Evolutionary conservation across 2,888 invertebrate species (phyloP), one percentile per base, ranked within the genome.

Genomic region (Tipula confusa): DNA sequence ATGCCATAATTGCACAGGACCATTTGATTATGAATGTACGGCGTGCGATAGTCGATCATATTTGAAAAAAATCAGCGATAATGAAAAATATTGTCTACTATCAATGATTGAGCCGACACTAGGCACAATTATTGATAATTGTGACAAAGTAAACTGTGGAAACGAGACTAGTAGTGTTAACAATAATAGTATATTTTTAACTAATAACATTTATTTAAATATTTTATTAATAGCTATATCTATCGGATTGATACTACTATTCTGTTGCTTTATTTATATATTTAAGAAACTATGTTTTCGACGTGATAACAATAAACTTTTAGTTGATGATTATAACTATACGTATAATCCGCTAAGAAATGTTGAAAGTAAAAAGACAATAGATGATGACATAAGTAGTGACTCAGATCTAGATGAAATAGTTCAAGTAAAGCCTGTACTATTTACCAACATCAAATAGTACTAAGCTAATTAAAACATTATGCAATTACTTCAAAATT

Each of bases 1-100:
- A 24, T 89, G 89, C 6, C 85, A 87, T n/a, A 86, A 86, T 33
- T 89, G 89, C 85, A 86, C 86, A 31, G 89, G 89, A 1, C 87
- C 88, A 0, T 86, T 87, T 24, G 85, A 86, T 28, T 86, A 87
- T n/a, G 87, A 89, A 84, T 89, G 89, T 84, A 87, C 87, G 84
- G 87, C 86, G 80, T 89, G 89, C 83, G 87, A 85, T 28, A 85
- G 87, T 1, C 88, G 88, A 29, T 88, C 88, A 82, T 87, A 88
- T 84, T 84, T 89, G 11, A 87, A 88, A 36, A 85, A 86, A 83
- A 83, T 87, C 79, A 84, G 85, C 15, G 86, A 86, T 3, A 87
- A 87, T 31, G 89, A 89, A 84, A 87, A 88, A 29, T 88, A 87
- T 84, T 89, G 89, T 80, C 15, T 29, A 2, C 0, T 31, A 29